These are phyloP conservation scores for Anas capensis DNA, from an alignment of 2,797 vertebrate genomes.

Conservation along the genomic window DNA sequence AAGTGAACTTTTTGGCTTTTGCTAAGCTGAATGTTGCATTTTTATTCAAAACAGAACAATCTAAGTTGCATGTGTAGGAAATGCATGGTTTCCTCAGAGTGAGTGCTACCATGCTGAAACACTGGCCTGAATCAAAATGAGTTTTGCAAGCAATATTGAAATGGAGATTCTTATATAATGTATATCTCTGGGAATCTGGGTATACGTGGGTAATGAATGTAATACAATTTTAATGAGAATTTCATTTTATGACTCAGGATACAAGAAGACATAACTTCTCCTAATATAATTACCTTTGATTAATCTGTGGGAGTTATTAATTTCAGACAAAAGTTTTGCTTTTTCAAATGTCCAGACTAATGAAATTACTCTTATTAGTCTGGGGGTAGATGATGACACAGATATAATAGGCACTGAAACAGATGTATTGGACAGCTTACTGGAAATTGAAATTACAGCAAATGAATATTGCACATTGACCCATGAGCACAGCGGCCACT, in stretches of 20 bases:
- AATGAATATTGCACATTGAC: conserved; percentile 38
- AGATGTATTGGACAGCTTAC: conserved; percentile 33
- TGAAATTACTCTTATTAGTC: conserved; percentile 70
- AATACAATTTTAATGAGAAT: conserved; percentile 77
- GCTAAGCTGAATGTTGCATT: neutral
- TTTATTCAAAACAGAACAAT: neutral
- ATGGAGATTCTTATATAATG: conserved; percentile 67
- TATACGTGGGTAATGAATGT: conserved; percentile 68
- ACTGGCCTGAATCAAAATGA: conserved; percentile 58
- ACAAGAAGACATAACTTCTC: conserved; percentile 73
- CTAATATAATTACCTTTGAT: conserved; percentile 77
- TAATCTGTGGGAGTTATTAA: conserved; percentile 76
- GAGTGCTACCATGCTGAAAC: neutral
- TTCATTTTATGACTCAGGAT: conserved; percentile 74
- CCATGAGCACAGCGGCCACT: neutral
- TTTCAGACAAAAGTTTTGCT: conserved; percentile 72
- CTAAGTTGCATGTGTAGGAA: neutral
- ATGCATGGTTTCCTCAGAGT: neutral
- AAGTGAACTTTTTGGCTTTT: neutral
- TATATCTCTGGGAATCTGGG: conserved; percentile 75
- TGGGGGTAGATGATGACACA: conserved; percentile 56
- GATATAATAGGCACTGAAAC: conserved; percentile 49
- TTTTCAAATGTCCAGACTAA: conserved; percentile 66
- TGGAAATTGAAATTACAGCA: conserved; percentile 52
- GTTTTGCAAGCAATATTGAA: conserved; percentile 54